Percentiles rank a stretch among this genome's conserved stretches.
These are phyloP conservation scores for Oxystoma pomonae DNA, from an alignment of 2,888 invertebrate genomes.

Conservation along the genomic window DNA sequence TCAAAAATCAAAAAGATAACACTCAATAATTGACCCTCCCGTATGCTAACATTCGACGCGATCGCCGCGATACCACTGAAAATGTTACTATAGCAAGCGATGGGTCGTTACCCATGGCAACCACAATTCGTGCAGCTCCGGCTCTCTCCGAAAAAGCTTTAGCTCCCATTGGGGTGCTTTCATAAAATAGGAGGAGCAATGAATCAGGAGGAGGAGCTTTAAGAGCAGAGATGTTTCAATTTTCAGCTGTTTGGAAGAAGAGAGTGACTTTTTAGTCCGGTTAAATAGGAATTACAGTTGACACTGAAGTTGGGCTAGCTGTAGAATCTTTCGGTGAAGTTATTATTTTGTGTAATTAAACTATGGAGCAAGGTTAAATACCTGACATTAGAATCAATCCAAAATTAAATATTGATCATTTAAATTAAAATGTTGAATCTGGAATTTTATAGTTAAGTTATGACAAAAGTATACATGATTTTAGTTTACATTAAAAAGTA, in stretches of 20 bases:
- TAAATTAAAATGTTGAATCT: no score
- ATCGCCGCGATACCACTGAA: constrained; percentile 46
- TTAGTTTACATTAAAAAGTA: no score
- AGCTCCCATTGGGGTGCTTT: constrained; percentile 35
- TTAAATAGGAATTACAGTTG: not conserved
- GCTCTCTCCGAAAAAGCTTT: constrained; percentile 28
- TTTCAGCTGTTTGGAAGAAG: constrained; percentile 14
- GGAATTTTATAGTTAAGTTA: no score
- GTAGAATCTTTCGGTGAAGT: no score
- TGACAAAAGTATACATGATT: no score
- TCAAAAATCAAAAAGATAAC: not conserved
- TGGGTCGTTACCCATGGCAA: constrained; percentile 48
- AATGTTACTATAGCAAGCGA: constrained; percentile 43
- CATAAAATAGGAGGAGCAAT: constrained; percentile 29
- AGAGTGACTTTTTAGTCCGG: not conserved
- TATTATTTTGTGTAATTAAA: no score
- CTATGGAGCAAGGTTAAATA: no score
- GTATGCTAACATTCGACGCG: constrained; percentile 19
- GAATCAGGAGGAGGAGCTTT: constrained; percentile 28
- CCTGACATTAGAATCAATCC: no score
- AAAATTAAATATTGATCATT: no score
- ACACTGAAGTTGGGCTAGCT: no score
- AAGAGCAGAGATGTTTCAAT: constrained; percentile 39
- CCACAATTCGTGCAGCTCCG: constrained; percentile 40
- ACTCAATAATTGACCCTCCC: not conserved